Evolutionary conservation across 2,888 invertebrate genomes (phyloP), one percentile per base, ranked within the genome.

Genomic region (Cantharis lateralis): DNA sequence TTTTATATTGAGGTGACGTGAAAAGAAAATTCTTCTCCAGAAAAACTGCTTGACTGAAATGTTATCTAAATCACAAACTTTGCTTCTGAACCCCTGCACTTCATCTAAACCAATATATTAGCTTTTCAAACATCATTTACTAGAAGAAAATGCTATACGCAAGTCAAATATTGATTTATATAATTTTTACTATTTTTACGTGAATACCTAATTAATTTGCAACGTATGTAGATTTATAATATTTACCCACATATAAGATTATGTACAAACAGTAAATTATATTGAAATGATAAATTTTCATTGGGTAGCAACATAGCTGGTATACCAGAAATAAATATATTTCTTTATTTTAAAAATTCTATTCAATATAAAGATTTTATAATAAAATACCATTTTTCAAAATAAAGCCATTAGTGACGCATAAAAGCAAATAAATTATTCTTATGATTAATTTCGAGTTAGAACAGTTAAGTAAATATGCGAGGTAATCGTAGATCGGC

Each of bases 1-100:
- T 79, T 77, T 74, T 68, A 74, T 71, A 62, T 77, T 78, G 75
- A 79, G 68, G 73, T 74, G 75, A 74, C 73, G 77, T 71, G 75
- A 75, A 48, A 75, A 71, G 72, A 74, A 71, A 74, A 74, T 74
- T 64, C 15, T 66, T 69, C 74, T 70, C 66, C 48, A 15, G 69
- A 66, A 62, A 48, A 70, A 66, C 48, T 70, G 75, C 24, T 62
- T 72, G 72, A 70, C 70, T 24, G 68, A 62, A 70, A 68, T 62
- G 68, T 64, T 72, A 75, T 75, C 75, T 75, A 78, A 75, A 78
- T 78, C 75, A 61, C 63, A 69, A 74, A 76, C 73, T 78, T 71
- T 48, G 62, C 68, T 66, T 48, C 48, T 32, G 48, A 68, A 74
- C 48, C 71, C 62, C 26, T 63, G 71, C 71, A 74, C 71, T 77